These are phyloP conservation scores for Ochropacha duplaris DNA, from an alignment of 2,888 invertebrate genomes.

Conservation along the genomic window DNA sequence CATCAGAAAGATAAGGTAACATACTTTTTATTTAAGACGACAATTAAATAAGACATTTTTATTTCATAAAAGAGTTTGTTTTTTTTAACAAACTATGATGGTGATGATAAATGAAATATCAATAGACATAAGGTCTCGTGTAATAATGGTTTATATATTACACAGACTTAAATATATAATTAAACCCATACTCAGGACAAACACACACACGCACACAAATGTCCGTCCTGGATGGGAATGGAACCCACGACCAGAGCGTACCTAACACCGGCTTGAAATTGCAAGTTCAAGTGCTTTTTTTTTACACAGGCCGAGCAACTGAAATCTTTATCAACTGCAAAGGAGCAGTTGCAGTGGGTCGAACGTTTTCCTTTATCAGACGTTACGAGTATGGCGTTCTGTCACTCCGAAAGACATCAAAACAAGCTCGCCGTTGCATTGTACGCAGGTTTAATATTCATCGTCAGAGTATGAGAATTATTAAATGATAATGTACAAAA, in stretches of 20 bases:
- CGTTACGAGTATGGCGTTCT: slow-evolving; percentile 58
- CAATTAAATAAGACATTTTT: slow-evolving; percentile 2
- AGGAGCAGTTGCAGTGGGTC: slow-evolving; percentile 7
- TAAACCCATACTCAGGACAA: no score
- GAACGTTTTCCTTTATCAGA: slow-evolving; percentile 68
- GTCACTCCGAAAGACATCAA: slow-evolving; percentile 48
- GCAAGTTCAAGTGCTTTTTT: no score
- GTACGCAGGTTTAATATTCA: slow-evolving; percentile 63
- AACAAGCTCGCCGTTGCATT: slow-evolving; percentile 56
- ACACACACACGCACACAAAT: no score
- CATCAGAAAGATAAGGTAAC: slow-evolving; percentile 46
- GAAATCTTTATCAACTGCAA: slow-evolving; percentile 10
- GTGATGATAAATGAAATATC: no score
- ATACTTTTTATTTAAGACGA: slow-evolving; percentile 7
- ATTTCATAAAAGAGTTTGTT: no score
- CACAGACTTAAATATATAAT: no score
- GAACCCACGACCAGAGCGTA: no score
- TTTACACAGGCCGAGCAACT: slow-evolving; percentile 28
- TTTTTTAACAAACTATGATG: no score
- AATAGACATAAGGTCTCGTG: no score
- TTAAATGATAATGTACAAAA: background rate
- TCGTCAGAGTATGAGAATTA: slow-evolving; percentile 42
- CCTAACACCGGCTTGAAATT: no score
- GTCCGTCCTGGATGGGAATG: no score
- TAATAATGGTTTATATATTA: no score